phyloP scores from a whole-genome alignment of 2,113 vertebrate genomes.

The Ammodytes marinus region DNA sequence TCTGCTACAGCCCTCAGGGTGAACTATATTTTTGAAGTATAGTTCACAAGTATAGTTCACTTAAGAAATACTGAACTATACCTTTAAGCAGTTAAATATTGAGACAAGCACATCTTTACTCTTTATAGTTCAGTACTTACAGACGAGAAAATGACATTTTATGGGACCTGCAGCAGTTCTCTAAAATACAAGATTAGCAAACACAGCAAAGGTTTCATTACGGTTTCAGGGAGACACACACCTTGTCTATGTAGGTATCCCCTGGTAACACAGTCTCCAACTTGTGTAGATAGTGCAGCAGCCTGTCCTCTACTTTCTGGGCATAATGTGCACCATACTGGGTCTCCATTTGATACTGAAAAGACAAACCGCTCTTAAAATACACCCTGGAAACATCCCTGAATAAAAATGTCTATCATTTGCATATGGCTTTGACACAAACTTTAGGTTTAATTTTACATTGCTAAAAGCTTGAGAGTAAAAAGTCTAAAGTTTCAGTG shows the following conservation, averaged over 20 bases:
- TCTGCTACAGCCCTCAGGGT: too few relatives aligned
- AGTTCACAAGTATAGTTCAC: neutral
- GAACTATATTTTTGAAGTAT: neutral
- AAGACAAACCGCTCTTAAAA: slow-evolving; percentile 3
- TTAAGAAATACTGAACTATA: neutral
- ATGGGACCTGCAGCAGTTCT: neutral
- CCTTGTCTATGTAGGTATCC: slow-evolving; percentile 77
- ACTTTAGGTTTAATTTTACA: neutral
- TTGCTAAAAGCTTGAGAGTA: neutral
- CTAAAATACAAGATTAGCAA: neutral
- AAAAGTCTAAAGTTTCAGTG: neutral
- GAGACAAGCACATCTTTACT: neutral
- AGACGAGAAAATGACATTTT: neutral
- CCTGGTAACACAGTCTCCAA: slow-evolving; percentile 70
- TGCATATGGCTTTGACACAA: neutral
- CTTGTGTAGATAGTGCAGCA: slow-evolving; percentile 75
- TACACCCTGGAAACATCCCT: neutral
- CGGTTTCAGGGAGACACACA: slow-evolving; percentile 17
- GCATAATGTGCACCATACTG: slow-evolving; percentile 81
- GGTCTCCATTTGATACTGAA: slow-evolving; percentile 77
- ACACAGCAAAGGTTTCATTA: neutral
- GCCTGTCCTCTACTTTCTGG: slow-evolving; percentile 79
- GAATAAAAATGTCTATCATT: neutral
- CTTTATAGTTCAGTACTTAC: neutral
- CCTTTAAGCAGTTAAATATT: neutral